Percentiles rank a stretch among this genome's conserved stretches.
phyloP scores from a whole-genome alignment of 1,140 invertebrate genomes.

The Drosophila persimilis region DNA sequence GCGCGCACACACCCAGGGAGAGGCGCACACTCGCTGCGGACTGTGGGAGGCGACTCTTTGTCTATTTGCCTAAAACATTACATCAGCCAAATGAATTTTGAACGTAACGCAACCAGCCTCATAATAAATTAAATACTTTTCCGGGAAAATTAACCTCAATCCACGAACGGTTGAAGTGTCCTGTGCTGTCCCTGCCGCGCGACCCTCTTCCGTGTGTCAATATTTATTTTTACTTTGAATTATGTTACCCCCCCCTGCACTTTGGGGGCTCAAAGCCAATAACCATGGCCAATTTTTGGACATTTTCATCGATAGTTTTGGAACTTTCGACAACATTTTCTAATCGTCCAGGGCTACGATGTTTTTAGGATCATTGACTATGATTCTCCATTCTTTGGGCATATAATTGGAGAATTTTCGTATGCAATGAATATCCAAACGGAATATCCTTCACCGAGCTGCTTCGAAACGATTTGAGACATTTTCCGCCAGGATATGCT shows the following conservation, averaged over 20 bases:
- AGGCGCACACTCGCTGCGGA: background rate
- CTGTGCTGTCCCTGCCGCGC: background rate
- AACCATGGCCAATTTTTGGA: no score
- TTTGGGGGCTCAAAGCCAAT: conserved; percentile 10
- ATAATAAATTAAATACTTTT: conserved; percentile 78
- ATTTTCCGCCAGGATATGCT: no score
- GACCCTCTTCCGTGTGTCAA: conserved; percentile 45
- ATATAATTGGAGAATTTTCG: no score
- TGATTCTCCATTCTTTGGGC: no score
- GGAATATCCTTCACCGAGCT: no score
- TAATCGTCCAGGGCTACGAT: no score
- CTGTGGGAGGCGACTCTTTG: conserved; percentile 25
- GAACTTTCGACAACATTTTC: no score
- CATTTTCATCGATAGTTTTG: no score
- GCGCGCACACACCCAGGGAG: background rate
- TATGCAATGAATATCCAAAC: no score
- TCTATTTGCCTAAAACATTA: conserved; percentile 76
- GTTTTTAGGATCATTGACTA: no score
- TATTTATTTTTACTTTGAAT: conserved; percentile 78
- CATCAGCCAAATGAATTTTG: conserved; percentile 78
- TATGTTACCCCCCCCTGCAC: conserved; percentile 58
- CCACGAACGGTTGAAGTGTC: conserved; percentile 18
- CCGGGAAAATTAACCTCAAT: conserved; percentile 47
- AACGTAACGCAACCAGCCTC: conserved; percentile 39
- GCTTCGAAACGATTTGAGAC: no score